phyloP scores from a whole-genome alignment of 1,140 invertebrate species.

The Drosophila rhopaloa region DNA sequence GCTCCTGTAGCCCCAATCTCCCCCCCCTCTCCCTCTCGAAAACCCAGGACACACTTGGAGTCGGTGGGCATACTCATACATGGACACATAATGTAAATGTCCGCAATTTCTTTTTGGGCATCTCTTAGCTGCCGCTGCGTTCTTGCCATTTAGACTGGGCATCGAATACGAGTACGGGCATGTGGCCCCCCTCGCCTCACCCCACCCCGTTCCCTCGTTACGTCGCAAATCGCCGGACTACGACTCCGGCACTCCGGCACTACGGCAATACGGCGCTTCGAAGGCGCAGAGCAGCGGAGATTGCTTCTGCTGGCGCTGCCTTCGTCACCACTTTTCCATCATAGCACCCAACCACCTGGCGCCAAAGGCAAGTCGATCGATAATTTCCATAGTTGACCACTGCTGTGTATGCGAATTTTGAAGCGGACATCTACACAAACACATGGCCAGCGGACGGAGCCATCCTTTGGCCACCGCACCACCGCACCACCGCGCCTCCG shows the following conservation, averaged over 20 bases:
- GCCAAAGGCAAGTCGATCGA: conserved; percentile 83
- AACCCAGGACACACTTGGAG: conserved; percentile 38
- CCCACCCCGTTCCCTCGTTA: conserved; percentile 26
- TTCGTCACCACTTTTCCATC: conserved; percentile 79
- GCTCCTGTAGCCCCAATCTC: not conserved
- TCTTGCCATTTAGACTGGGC: conserved; percentile 77
- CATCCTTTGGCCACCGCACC: conserved; percentile 60
- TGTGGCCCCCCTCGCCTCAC: conserved; percentile 11
- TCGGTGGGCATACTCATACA: conserved; percentile 63
- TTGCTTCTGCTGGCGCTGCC: conserved; percentile 68
- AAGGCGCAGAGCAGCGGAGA: conserved; percentile 75
- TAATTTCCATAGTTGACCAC: conserved; percentile 85
- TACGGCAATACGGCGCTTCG: conserved; percentile 24
- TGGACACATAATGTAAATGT: conserved; percentile 83
- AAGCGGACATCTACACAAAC: conserved; percentile 82
- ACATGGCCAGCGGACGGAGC: conserved; percentile 63
- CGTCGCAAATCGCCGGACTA: conserved; percentile 25
- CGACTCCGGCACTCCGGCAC: conserved; percentile 11
- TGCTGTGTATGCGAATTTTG: conserved; percentile 84
- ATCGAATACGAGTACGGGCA: conserved; percentile 48
- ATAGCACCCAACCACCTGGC: conserved; percentile 81
- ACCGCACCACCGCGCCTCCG: conserved; percentile 19
- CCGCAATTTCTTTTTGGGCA: conserved; percentile 84
- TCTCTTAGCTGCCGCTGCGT: conserved; percentile 77
- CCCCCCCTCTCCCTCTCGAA: conserved; percentile 4